Conservation (phyloP, 2,113 vertebrate genomes). For the Sylvietta virens region DNA sequence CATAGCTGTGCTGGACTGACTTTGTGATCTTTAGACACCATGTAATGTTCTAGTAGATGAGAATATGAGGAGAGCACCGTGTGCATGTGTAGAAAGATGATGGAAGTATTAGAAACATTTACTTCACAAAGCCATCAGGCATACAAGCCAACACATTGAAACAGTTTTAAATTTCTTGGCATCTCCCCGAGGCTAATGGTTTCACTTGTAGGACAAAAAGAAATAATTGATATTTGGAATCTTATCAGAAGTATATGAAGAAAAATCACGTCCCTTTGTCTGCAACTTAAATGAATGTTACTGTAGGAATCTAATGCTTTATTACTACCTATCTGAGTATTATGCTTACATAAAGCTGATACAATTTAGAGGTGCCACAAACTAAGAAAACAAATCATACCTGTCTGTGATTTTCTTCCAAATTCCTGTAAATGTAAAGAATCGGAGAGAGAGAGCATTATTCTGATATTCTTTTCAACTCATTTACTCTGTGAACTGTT, state of each 20-base stretch:
- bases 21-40: background rate
- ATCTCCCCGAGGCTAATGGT: background rate
- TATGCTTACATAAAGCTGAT: background rate
- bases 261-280: background rate
- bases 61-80: background rate
- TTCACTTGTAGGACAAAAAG: background rate
- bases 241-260: background rate
- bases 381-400: background rate
- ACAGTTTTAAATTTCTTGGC: background rate
- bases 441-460: background rate
- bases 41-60: background rate
- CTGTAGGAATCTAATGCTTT: background rate
- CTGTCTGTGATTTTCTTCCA: background rate
- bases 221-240: background rate
- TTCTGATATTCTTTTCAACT: background rate
- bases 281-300: background rate
- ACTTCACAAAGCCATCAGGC: background rate
- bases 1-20: background rate
- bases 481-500: background rate
- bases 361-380: background rate
- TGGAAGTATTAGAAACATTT: background rate
- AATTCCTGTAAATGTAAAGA: background rate
- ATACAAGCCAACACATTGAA: background rate
- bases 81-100: background rate
- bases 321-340: background rate